These are phyloP conservation scores for Guaruba guarouba DNA, from an alignment of 2,113 vertebrate species.

Conservation along the genomic window DNA sequence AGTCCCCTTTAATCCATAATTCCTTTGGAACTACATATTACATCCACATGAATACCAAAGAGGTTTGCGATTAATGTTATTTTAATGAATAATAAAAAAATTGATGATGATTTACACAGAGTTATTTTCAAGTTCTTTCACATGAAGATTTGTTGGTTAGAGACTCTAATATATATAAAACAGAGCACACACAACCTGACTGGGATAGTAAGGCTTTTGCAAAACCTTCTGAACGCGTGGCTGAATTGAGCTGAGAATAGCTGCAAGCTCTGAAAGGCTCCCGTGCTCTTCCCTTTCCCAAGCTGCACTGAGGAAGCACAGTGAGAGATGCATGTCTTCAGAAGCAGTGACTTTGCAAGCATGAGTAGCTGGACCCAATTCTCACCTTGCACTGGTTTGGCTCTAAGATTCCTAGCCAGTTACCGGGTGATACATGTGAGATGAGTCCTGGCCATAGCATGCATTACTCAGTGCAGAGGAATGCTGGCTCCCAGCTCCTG, in stretches of 20 bases:
- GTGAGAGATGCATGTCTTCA: rapidly evolving
- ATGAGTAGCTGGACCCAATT: neutral
- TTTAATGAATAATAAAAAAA: constrained; percentile 73
- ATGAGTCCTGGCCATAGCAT: rapidly evolving
- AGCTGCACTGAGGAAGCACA: rapidly evolving
- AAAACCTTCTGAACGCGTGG: neutral
- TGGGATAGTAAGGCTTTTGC: neutral
- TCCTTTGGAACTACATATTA: constrained; percentile 67
- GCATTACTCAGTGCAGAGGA: neutral
- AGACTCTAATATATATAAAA: neutral
- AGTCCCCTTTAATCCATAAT: constrained; percentile 66
- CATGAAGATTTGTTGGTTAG: constrained; percentile 33
- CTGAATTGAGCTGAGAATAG: neutral
- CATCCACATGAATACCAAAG: constrained; percentile 66
- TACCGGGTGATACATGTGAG: rapidly evolving
- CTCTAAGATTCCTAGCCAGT: neutral
- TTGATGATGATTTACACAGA: constrained; percentile 58
- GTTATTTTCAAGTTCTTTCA: constrained; percentile 19
- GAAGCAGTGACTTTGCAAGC: neutral
- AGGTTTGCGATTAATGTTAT: constrained; percentile 68
- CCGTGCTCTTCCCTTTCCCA: neutral
- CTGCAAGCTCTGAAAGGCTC: neutral
- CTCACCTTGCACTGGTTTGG: neutral
- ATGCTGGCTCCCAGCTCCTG: neutral
- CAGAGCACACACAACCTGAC: neutral